Evolutionary conservation across 2,888 invertebrate species (phyloP), one percentile per base, ranked within the genome.

Genomic region (Itoplectis maculator): DNA sequence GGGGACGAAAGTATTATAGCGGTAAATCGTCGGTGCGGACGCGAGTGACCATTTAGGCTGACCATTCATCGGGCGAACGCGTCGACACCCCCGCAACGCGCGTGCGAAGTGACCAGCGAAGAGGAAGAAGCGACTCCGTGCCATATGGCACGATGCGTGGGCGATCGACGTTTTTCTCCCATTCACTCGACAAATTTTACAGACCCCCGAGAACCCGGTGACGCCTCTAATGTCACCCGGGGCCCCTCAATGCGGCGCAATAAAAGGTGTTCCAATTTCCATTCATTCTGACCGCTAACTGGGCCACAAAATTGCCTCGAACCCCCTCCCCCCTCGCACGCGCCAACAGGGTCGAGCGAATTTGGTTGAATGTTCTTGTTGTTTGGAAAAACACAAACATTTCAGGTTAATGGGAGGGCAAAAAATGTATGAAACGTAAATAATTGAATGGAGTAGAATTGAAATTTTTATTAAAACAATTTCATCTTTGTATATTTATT

Each of bases 61-160:
- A 75, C 23, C 72, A 72, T 79, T 75, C 63, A 49, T 15, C 11
- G 51, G 65, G n/a, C 9, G 40, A 45, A 65, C 51, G 15, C 20
- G 23, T 63, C 74, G 51, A 79, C 82, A 79, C 82, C 82, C 82
- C 82, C 82, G 82, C 82, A 63, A 68, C 49, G 18, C 20, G 40
- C 23, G 65, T 15, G 20, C 68, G 42, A 61, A 51, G 75, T 72
- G 54, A 72, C 54, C 82, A 75, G 66, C 72, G 40, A 72, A 79
- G 82, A 82, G 82, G 82, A 82, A 82, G 79, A 76, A 66, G 20
- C 47, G 54, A 42, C 37, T 15, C 18, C 68, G 66, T 70, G 70
- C 82, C 82, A 82, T 82, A 82, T 82, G 82, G 42, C n/a, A n/a
- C 42, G 47, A 45, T 59, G 79, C 79, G 82, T 82, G 79, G 82